phyloP scores from a whole-genome alignment of 2,113 vertebrate species.

The Oenanthe oenanthe region DNA sequence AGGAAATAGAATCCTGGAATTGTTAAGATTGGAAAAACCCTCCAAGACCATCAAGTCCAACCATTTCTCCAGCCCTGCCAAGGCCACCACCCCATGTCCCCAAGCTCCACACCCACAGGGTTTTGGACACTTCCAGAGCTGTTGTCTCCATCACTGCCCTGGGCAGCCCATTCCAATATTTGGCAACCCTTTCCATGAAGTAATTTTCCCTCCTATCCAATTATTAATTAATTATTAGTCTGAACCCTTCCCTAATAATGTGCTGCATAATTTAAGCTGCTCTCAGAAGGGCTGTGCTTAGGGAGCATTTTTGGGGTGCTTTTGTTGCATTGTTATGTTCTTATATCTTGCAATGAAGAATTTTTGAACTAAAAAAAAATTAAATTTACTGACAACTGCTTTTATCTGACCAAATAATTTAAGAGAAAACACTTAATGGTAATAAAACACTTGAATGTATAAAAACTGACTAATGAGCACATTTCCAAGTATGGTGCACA shows the following conservation, averaged over 20 bases:
- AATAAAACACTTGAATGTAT: not conserved
- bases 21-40: not conserved
- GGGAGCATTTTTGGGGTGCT: not conserved
- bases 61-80: not conserved
- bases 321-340: not conserved
- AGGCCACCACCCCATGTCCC: not conserved
- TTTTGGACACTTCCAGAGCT: not conserved
- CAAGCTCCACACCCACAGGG: accelerated
- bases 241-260: not conserved
- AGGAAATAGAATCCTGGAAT: not conserved
- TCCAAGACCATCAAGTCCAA: not conserved
- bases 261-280: not conserved
- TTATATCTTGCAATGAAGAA: not conserved
- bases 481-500: not conserved
- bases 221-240: not conserved
- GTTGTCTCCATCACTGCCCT: not conserved
- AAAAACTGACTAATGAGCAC: not conserved
- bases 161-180: not conserved
- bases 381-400: not conserved
- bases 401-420: not conserved
- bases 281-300: not conserved
- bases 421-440: not conserved
- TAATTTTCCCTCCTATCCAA: not conserved
- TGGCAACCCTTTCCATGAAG: not conserved
- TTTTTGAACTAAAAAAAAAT: not conserved